A percentile compares a stretch with the other conserved stretches of the same genome.
These are phyloP conservation scores for Piprites chloris DNA, from an alignment of 2,113 vertebrate species.

Conservation along the genomic window DNA sequence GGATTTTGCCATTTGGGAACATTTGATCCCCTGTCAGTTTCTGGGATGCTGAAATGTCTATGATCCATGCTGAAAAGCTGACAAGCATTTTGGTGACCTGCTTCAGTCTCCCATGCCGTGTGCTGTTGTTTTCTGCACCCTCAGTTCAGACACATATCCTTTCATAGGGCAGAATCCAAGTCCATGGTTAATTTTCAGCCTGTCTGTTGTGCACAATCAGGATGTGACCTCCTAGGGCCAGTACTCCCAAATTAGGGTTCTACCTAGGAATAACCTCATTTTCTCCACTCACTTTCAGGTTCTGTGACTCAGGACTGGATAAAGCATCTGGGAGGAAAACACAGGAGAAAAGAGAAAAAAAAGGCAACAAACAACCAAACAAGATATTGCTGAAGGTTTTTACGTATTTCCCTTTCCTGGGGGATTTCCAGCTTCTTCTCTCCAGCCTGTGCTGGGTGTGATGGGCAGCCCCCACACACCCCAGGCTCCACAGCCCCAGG, in stretches of 20 bases:
- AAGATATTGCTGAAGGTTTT: background rate
- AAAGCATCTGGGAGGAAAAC: background rate
- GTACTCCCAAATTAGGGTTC: background rate
- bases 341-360: background rate
- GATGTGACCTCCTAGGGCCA: background rate
- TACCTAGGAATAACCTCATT: background rate
- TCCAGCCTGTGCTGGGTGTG: background rate
- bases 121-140: background rate
- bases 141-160: background rate
- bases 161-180: background rate
- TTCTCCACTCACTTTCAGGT: background rate
- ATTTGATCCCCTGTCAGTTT: background rate
- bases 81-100: background rate
- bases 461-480: background rate
- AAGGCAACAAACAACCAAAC: accelerated
- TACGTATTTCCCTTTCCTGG: background rate
- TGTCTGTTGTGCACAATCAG: background rate
- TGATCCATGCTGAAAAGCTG: background rate
- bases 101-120: background rate
- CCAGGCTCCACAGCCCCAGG: background rate
- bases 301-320: background rate
- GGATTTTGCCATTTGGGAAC: background rate
- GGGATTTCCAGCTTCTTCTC: background rate
- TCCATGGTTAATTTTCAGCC: background rate
- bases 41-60: background rate